These are phyloP conservation scores for Eupeodes latifasciatus DNA, from an alignment of 2,888 invertebrate species.

Conservation along the genomic window DNA sequence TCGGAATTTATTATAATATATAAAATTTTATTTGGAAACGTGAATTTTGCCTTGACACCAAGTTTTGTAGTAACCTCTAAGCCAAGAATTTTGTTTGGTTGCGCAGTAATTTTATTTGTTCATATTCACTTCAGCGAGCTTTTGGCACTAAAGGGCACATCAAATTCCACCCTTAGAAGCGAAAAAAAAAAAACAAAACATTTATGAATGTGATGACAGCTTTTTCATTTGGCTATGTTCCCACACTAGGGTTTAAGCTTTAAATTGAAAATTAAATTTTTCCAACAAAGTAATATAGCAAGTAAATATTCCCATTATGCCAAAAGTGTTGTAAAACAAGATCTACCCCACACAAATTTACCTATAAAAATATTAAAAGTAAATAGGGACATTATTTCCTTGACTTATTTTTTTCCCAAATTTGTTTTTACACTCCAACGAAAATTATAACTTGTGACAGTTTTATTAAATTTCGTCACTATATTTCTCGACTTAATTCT, in stretches of 20 bases:
- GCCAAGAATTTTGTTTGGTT: no score
- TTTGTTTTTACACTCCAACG: constrained; percentile 31
- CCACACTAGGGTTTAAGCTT: constrained; percentile 31
- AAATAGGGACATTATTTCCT: constrained; percentile 2
- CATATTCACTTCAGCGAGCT: not conserved
- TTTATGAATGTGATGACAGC: constrained; percentile 14
- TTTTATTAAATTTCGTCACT: constrained; percentile 44
- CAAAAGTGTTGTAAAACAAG: not conserved
- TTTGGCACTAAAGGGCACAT: constrained; percentile 13
- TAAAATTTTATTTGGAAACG: no score
- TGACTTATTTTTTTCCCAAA: not conserved
- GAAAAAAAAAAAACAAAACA: constrained; percentile 24
- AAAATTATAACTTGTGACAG: constrained; percentile 27
- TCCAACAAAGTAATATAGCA: not conserved
- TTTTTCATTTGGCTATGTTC: not conserved
- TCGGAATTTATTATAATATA: no score
- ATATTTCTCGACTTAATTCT: constrained; percentile 13
- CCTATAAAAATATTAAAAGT: not conserved
- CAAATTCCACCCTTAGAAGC: constrained; percentile 1
- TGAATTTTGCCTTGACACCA: no score
- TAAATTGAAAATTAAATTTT: no score
- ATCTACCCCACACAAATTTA: no score
- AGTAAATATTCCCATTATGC: not conserved
- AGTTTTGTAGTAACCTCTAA: no score
- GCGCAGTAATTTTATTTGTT: no score